These are phyloP conservation scores for Acrossocheilus wenchowensis DNA, from an alignment of 2,797 vertebrate species.

Conservation along the genomic window DNA sequence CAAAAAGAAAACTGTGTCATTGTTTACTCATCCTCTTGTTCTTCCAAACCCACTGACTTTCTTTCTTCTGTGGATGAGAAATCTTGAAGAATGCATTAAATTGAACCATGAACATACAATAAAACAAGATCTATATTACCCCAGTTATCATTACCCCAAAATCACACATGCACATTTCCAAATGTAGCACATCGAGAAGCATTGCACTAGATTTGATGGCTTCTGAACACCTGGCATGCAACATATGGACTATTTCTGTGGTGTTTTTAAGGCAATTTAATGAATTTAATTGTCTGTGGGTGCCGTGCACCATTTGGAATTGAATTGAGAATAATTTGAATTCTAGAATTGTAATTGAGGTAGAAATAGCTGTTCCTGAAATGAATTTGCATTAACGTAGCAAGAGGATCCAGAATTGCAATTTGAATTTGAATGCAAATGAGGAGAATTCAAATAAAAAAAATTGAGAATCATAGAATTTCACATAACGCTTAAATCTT, in stretches of 20 bases:
- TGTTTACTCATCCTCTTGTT: conserved; percentile 24
- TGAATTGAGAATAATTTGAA: neutral
- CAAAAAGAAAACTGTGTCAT: conserved; percentile 6
- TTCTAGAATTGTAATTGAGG: neutral
- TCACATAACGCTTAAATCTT: neutral
- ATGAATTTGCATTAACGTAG: neutral
- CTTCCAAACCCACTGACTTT: neutral
- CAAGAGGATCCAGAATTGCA: neutral
- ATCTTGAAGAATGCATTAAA: conserved; percentile 6
- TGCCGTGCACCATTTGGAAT: neutral
- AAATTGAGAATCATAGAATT: neutral
- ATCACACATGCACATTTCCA: neutral
- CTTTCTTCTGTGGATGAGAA: neutral
- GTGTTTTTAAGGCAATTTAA: neutral
- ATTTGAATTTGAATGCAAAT: neutral
- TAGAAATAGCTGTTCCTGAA: neutral
- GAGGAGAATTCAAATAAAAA: neutral
- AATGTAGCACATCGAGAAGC: neutral
- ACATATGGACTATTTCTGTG: neutral
- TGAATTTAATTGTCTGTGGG: neutral
- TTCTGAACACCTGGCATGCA: neutral
- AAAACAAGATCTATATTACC: neutral
- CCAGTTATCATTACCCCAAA: neutral
- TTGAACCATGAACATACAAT: neutral
- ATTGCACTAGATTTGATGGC: neutral